Evolutionary conservation across 2,113 vertebrate genomes (phyloP), one percentile per base, ranked within the genome.

Genomic region (Argyrosomus japonicus): DNA sequence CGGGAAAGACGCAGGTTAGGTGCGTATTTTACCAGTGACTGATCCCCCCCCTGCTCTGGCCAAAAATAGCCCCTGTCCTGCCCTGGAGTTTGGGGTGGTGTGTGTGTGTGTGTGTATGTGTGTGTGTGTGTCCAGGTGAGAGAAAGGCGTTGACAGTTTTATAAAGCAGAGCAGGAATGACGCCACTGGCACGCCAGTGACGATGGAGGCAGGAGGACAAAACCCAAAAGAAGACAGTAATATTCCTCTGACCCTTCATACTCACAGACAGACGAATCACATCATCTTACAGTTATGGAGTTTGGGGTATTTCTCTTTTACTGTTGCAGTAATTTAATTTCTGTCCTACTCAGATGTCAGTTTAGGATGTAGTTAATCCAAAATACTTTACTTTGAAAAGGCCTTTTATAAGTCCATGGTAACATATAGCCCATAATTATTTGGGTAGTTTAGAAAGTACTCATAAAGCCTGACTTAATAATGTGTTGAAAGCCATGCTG

Each of bases 111-210:
- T 40, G 7, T 40, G 7, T 9, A 5, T 32, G 4, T 32, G 21
- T 65, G 45, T 47, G 65, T 85, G 89, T 71, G 88, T 86, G 88
- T 89, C 91, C 95, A 95, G 94, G 94, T 95, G 95, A 94, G 93
- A 88, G 91, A 56, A 71, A 89, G 93, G 88, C 86, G 92, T 84
- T 88, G 90, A 93, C 87, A 91, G 86, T 85, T 93, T 95, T 95
- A 96, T 96, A 94, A 84, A 86, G 87, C 73, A 53, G 80, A 78
- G 70, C 64, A 32, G 70, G 68, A 81, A 65, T 95, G 95, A 95
- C 94, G 95, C 72, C 91, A 94, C 84, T 61, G 79, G 75, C 71
- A 62, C 56, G 25, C 70, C 68, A 40, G 77, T 92, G 92, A 94
- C 89, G 93, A 85, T 45, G 29, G 81, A 77, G 70, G 73, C 81